A percentile compares a stretch with the other conserved stretches of the same genome.
Conservation (phyloP, 2,888 invertebrate genomes). For the Pristionchus mayeri region DNA sequence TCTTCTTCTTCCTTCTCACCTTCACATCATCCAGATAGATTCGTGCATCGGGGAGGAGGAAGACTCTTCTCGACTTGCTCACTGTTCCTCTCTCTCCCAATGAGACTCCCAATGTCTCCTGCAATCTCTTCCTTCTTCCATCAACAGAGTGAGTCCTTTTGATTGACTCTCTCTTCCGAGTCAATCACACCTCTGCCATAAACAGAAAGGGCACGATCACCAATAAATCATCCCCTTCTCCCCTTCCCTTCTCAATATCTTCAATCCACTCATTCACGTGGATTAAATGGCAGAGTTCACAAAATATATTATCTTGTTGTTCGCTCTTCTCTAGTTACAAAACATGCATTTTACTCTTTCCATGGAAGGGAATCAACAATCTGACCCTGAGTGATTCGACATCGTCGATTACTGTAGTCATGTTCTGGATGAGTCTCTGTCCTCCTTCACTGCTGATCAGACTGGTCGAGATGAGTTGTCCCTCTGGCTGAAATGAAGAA, state of each 20-base stretch:
- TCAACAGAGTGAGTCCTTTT: constrained; percentile 18
- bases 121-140: background rate
- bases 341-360: background rate
- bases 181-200: constrained; percentile 1
- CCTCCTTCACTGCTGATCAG: constrained; percentile 9
- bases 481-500: constrained; percentile 2
- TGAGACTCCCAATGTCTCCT: constrained; percentile 33
- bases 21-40: constrained; percentile 48
- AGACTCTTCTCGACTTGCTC: constrained; percentile 24
- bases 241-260: background rate
- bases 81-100: constrained; percentile 11
- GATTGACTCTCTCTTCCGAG: background rate
- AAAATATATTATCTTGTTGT: constrained; percentile 20
- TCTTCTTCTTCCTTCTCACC: background rate
- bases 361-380: background rate
- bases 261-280: background rate
- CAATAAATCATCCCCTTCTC: background rate
- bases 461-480: constrained; percentile 37
- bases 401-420: constrained; percentile 41
- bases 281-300: background rate
- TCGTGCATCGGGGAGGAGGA: constrained; percentile 38
- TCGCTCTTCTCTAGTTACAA: background rate
- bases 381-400: constrained; percentile 45
- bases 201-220: background rate
- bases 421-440: constrained; percentile 33